phyloP scores from a whole-genome alignment of 2,888 invertebrate species.

The Dryocosmus kuriphilus region DNA sequence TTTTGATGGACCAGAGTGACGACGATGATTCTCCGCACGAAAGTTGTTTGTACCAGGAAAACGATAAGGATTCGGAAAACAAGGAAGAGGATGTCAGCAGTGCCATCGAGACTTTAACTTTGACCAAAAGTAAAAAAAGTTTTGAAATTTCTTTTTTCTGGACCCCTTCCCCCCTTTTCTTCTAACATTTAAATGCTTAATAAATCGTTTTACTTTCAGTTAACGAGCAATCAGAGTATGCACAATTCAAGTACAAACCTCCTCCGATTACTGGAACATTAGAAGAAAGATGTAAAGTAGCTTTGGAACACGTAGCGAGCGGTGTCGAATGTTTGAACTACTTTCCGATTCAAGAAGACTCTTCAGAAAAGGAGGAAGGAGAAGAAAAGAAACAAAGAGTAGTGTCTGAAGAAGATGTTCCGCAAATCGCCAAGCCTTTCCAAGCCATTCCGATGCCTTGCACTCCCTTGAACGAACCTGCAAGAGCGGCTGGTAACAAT shows the following conservation, averaged over 20 bases:
- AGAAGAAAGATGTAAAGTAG: slow-evolving; percentile 83
- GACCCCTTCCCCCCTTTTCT: too few species aligned
- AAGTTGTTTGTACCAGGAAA: slow-evolving; percentile 72
- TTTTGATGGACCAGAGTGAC: slow-evolving; percentile 76
- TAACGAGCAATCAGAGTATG: slow-evolving; percentile 68
- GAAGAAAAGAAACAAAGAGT: slow-evolving; percentile 78
- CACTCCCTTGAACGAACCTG: slow-evolving; percentile 77
- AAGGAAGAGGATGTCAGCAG: slow-evolving; percentile 69
- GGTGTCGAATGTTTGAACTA: slow-evolving; percentile 87
- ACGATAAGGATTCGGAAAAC: slow-evolving; percentile 76
- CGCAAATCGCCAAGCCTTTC: slow-evolving; percentile 88
- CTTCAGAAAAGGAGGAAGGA: slow-evolving; percentile 42
- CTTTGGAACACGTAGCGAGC: slow-evolving; percentile 85
- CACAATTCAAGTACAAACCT: slow-evolving; percentile 76
- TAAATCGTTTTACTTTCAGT: slow-evolving; percentile 57
- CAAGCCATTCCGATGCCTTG: slow-evolving; percentile 91
- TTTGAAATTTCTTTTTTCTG: not conserved
- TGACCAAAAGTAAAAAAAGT: slow-evolving; percentile 68
- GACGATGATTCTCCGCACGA: slow-evolving; percentile 72
- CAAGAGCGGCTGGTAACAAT: slow-evolving; percentile 51
- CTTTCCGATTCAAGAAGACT: slow-evolving; percentile 77
- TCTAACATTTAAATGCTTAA: not conserved
- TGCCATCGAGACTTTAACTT: slow-evolving; percentile 77
- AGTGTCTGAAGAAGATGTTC: slow-evolving; percentile 84
- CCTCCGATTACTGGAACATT: slow-evolving; percentile 80